These are phyloP conservation scores for Emesis russula DNA, from an alignment of 2,888 invertebrate genomes.

Conservation along the genomic window DNA sequence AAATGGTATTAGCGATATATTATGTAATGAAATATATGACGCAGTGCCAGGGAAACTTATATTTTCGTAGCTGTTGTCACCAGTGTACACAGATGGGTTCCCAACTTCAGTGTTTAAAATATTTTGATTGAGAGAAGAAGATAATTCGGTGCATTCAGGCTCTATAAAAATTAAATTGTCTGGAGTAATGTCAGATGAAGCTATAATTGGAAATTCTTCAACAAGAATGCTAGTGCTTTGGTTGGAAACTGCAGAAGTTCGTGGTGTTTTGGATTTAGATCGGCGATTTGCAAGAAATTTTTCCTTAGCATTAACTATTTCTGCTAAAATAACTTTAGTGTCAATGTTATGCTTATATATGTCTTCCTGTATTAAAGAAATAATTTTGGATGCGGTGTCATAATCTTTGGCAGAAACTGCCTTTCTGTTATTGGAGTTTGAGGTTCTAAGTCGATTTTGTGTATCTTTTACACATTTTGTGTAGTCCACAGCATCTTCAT, in stretches of 20 bases:
- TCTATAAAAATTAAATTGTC: background rate
- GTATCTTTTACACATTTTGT: conserved; percentile 73
- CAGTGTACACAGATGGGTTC: background rate
- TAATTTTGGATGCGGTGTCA: background rate
- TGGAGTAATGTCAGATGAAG: background rate
- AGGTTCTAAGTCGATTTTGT: conserved; percentile 17
- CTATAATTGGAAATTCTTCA: background rate
- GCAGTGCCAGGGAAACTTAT: background rate
- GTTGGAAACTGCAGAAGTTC: background rate
- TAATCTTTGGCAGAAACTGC: background rate
- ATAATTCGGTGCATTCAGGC: background rate
- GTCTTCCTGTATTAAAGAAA: background rate
- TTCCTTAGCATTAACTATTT: background rate
- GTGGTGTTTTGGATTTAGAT: background rate
- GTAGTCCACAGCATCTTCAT: conserved; percentile 75
- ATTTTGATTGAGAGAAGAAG: background rate
- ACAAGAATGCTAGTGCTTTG: background rate
- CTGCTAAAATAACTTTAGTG: background rate
- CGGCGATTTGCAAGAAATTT: background rate
- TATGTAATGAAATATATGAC: background rate
- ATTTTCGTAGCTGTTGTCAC: background rate
- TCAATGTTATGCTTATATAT: background rate
- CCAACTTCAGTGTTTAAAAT: background rate
- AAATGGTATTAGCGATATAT: background rate
- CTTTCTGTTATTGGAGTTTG: background rate